Conservation (phyloP, 1,140 invertebrate genomes). For the Cyclargus thomasi region DNA sequence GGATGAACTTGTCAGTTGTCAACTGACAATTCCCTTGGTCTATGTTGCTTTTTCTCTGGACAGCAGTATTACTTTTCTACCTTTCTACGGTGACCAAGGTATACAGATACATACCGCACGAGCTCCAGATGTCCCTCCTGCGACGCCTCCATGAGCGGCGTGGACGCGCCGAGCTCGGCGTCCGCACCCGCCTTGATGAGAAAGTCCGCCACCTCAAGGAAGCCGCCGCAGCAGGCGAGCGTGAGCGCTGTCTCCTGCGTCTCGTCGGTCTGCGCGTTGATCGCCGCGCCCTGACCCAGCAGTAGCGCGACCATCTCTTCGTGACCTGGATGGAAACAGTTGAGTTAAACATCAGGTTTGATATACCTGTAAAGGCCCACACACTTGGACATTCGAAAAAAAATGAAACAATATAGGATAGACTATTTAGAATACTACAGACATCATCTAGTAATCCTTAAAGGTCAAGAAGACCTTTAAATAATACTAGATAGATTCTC, state of each 20-base stretch:
- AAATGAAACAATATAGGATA: too few species aligned
- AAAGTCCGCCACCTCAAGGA: conserved; percentile 97
- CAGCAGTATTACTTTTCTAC: too few species aligned
- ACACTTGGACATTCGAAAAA: too few species aligned
- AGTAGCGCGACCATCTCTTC: conserved; percentile 98
- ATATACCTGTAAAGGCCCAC: too few species aligned
- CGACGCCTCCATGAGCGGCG: conserved; percentile 98
- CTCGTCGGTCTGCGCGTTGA: conserved; percentile 98
- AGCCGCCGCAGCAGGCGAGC: conserved; percentile 97
- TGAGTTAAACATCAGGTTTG: too few species aligned
- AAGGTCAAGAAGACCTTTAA: too few species aligned
- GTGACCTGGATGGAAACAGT: conserved; percentile 81
- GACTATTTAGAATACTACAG: too few species aligned
- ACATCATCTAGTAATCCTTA: too few species aligned
- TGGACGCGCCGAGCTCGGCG: conserved; percentile 96
- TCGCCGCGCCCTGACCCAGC: conserved; percentile 94
- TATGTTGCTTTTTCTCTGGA: too few species aligned
- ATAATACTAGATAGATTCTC: too few species aligned
- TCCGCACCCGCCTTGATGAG: conserved; percentile 96
- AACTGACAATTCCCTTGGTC: too few species aligned
- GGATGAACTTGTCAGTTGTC: too few species aligned
- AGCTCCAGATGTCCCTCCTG: conserved; percentile 97
- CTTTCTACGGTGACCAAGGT: neutral
- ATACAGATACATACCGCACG: conserved; percentile 74
- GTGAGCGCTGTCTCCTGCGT: conserved; percentile 98